Evolutionary conservation across 2,113 vertebrate species (phyloP), one percentile per base, ranked within the genome.

Genomic region (Xiphorhynchus elegans): DNA sequence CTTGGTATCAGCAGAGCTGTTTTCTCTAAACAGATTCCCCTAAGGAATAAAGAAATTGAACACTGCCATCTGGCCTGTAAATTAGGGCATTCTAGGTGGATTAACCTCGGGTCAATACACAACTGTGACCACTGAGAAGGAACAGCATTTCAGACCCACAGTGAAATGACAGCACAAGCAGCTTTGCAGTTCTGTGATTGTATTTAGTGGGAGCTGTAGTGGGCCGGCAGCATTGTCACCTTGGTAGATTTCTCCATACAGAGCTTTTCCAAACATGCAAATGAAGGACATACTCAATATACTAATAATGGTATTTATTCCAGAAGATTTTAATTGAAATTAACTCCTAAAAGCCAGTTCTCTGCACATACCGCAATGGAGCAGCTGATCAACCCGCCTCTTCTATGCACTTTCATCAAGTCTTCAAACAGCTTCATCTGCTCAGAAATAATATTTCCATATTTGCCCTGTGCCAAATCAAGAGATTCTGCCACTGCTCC

Each of bases 311-410:
- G 23, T 24, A 24, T 74, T 90, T 84, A 33, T 85, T 21, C 20
- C 31, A 60, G 31, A 31, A 25, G 26, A 69, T 87, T 73, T 56
- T 62, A 29, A 59, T 4, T 62, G 21, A 83, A 56, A 84, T 40
- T 16, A 75, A 56, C 24, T 69, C n/a, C 53, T n/a, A 19, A 64
- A 63, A 49, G 25, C 19, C 60, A 68, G 3, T 53, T 67, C 13
- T 55, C 39, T 40, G 10, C 35, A 95, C 97, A 24, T 94, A 99
- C 99, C 97, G 87, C 97, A 72, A 99, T 99, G 92, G 97, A 99
- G 96, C 98, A 99, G 97, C 99, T 99, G 95, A 99, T 99, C 89
- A 99, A 96, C 16, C 99, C 99, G 18, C 98, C 99, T 67, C 97
- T 98, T 62, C 97, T 97, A 11, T 98, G 98, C 37, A 98, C 99